Evolutionary conservation across 2,888 invertebrate genomes (phyloP), one percentile per base, ranked within the genome.

Genomic region (Danaus chrysippus): DNA sequence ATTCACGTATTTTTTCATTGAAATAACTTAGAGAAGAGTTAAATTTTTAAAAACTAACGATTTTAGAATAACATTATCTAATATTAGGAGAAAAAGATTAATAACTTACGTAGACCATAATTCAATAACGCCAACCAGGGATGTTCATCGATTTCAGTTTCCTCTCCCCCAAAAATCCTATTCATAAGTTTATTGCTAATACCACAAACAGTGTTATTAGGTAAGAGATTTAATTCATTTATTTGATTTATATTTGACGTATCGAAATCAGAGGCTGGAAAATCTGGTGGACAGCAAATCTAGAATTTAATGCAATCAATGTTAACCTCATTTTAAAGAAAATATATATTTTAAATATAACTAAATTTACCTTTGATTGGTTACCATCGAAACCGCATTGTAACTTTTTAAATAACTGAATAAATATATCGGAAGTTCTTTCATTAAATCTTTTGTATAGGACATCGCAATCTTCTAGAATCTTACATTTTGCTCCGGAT

Each of bases 121-220:
- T 93, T 91, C 8, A 95, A 72, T n/a, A 94, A 79, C 0, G 87
- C 92, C 93, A 94, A 93, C 94, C 94, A 95, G 0, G 94, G 94
- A 69, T 93, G 94, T 71, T 94, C 94, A 64, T 93, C 93, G 17
- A 94, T 83, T 34, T 92, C 92, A 0, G 93, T 91, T 56, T 74
- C 73, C 53, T 87, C 84, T 1, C 94, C 94, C 6, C 94, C 94
- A 52, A 92, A 91, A 66, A 94, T 94, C 67, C 92, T 90, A 74
- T 93, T 91, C 6, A 34, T 34, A 34, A 34, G 3, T 6, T 84
- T 81, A 58, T 83, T 78, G 56, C 87, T 82, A 1, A 81, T 77
- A 2, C 94, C 94, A 66, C 94, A 94, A 12, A 80, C 81, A 0
- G 79, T 84, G 1, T 75, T 81, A 49, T 76, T 73, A 0, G 93